These are phyloP conservation scores for Vidua macroura DNA, from an alignment of 2,113 vertebrate species.

Conservation along the genomic window DNA sequence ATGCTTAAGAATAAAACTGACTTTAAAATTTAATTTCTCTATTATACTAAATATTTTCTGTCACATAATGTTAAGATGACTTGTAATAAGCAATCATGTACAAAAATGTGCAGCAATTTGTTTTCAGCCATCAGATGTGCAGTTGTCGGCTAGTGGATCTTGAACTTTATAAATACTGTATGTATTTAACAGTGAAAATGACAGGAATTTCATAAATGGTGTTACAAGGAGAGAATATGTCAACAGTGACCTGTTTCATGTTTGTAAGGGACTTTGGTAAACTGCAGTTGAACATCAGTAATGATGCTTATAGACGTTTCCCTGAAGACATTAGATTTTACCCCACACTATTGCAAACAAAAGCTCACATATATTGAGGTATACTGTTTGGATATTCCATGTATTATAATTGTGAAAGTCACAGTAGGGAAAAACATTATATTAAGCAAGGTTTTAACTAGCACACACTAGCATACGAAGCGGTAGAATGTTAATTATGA, in stretches of 20 bases:
- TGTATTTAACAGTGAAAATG: constrained; percentile 8
- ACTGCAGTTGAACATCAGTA: background rate
- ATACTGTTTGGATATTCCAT: background rate
- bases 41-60: background rate
- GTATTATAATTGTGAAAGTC: background rate
- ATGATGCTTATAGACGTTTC: background rate
- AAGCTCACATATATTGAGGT: background rate
- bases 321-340: background rate
- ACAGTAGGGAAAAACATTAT: background rate
- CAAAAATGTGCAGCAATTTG: background rate
- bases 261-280: background rate
- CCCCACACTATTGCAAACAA: background rate
- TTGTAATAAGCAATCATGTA: background rate
- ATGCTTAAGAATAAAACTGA: background rate
- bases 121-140: background rate
- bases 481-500: background rate
- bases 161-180: background rate
- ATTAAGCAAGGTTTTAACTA: background rate
- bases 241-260: background rate
- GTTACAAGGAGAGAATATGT: background rate
- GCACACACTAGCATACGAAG: background rate
- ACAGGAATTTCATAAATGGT: background rate
- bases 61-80: background rate
- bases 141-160: background rate
- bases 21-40: background rate